Evolutionary conservation across 2,113 vertebrate genomes (phyloP), one percentile per base, ranked within the genome.

Genomic region (Synodontis membranacea): DNA sequence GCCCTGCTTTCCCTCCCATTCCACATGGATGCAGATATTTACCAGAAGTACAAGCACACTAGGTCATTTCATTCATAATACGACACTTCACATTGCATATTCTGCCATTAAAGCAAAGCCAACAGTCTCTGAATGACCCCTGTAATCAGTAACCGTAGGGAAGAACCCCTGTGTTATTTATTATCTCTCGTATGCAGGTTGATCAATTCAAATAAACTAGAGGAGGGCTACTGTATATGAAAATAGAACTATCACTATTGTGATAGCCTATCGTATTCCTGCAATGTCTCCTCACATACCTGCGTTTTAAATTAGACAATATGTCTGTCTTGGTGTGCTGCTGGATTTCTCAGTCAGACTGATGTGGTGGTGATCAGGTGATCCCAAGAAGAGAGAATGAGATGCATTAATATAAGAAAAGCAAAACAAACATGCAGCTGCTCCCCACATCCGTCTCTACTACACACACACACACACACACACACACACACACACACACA

Each of bases 351-450:
- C 56, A 52, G 28, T 31, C 75, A 50, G 68, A 92, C 91, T 92
- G 92, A 92, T 93, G 87, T 89, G 54, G 84, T 86, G 87, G 92
- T 88, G 91, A 91, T 92, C 91, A 91, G 91, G 90, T 93, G 92
- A 89, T 92, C 88, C 89, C 91, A 91, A 90, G 80, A 66, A 86
- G 88, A 89, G 12, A 83, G 60, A 89, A 90, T 92, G 89, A 92
- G 92, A 93, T 91, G 90, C 92, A 92, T 94, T 93, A 92, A 91
- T 90, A 92, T 0, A 84, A 91, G 89, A 89, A 84, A 92, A 89
- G 86, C 80, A 86, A 84, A 86, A 89, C 88, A 90, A 92, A 91
- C 91, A 89, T 79, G 81, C 87, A 90, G 86, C 64, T 87, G 86
- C 75, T 80, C 80, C 87, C 88, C 84, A 86, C 90, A 91, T 90